Base-by-base conservation (phyloP, 2,797 vertebrate species). In the Myripristis murdjan region DNA sequence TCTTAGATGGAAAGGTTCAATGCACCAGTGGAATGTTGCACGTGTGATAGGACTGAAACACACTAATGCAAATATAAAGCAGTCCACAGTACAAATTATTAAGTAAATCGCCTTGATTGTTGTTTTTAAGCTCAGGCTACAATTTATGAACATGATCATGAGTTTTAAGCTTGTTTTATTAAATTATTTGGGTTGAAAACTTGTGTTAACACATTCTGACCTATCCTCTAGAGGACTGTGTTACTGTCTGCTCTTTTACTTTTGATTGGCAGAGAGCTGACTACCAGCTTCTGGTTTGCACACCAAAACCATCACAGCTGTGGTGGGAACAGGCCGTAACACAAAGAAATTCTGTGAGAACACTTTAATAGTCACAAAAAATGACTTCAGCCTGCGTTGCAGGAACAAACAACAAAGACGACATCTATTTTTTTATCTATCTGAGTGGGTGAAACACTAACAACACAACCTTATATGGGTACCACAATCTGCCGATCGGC, bases 401-500 rank as follows among this genome's bases (percentile, higher is more conserved):
- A 74, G 70, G 81, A 80, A 71, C 60, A 80, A 83, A 81, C 70
- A 87, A 79, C 64, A 58, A 59, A 81, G 70, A 39, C 43, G 44
- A n/a, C 16, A 44, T 8, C 7, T 44, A 28, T 63, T 57, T 48
- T 39, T 56, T 46, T 33, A 4, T 67, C 20, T 33, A 63, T 81
- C 84, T 78, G 76, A 62, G 88, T 88, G 82, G 79, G 87, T 60
- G 74, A 77, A 79, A 71, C 26, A 47, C 61, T 70, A 71, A 55
- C 59, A 80, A 77, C 8, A 22, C 70, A 72, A 66, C 33, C 57
- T 68, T 0, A 63, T 72, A 80, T 49, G 81, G 57, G 56, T 73
- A 73, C 79, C 1, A 59, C 78, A 83, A 89, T 89, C 83, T 89
- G 87, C 83, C 52, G 28, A 61, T n/a, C n/a, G 78, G 58, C 74